These are phyloP conservation scores for Lophius americanus DNA, from an alignment of 2,797 vertebrate species.

Conservation along the genomic window DNA sequence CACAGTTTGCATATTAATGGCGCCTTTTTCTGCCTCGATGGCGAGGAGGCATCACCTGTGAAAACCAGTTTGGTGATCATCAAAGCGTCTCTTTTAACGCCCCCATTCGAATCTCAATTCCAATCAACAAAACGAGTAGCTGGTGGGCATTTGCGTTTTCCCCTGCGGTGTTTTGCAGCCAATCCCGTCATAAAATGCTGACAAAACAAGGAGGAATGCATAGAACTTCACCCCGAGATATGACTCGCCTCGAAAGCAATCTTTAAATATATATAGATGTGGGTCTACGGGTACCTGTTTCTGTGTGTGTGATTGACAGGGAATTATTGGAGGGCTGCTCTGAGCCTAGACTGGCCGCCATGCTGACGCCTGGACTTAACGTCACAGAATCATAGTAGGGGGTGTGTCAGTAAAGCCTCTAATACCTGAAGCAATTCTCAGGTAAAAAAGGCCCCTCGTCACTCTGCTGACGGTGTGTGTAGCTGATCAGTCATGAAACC, in stretches of 20 bases:
- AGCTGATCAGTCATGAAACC: slow-evolving; percentile 69
- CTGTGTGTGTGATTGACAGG: slow-evolving; percentile 60
- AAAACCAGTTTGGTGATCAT: slow-evolving; percentile 62
- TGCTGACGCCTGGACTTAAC: slow-evolving; percentile 88
- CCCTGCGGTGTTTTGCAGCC: too few species aligned
- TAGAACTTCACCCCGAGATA: too few species aligned
- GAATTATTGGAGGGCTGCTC: slow-evolving; percentile 71
- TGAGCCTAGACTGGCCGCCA: slow-evolving; percentile 83
- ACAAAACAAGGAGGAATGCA: too few species aligned
- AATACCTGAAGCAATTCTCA: slow-evolving; percentile 56
- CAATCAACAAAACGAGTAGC: too few species aligned
- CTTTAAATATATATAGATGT: too few species aligned
- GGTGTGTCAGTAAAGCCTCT: slow-evolving; percentile 79
- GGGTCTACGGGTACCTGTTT: too few species aligned
- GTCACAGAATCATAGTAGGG: slow-evolving; percentile 80
- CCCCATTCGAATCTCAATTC: too few species aligned
- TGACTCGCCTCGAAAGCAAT: too few species aligned
- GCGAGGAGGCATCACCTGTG: slow-evolving; percentile 64
- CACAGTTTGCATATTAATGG: slow-evolving; percentile 79
- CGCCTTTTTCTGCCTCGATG: slow-evolving; percentile 57
- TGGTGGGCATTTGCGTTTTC: too few species aligned
- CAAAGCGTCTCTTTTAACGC: slow-evolving; percentile 41
- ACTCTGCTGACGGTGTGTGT: slow-evolving; percentile 45
- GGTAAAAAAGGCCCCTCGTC: slow-evolving; percentile 36
- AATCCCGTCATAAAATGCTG: too few species aligned